These are phyloP conservation scores for Lanius collurio DNA, from an alignment of 2,113 vertebrate species.

Conservation along the genomic window DNA sequence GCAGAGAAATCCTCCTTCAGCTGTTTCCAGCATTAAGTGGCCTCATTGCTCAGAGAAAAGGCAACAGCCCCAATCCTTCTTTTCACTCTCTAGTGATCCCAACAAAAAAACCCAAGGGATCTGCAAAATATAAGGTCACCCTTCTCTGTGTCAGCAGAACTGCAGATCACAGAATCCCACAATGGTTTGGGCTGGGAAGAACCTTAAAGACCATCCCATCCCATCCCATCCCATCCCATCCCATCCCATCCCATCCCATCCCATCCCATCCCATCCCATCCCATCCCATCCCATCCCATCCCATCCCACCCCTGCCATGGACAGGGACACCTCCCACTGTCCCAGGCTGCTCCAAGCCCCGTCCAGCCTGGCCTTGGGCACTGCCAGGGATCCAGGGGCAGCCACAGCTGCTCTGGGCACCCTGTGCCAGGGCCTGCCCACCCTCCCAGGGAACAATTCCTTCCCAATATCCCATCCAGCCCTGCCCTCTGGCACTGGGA, in stretches of 20 bases:
- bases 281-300: no score
- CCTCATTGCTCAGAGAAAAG: background rate
- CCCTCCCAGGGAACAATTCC: no score
- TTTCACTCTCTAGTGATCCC: background rate
- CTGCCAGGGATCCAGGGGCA: no score
- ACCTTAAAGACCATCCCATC: fast-evolving
- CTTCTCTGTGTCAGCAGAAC: background rate
- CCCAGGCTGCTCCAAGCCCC: no score
- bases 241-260: background rate
- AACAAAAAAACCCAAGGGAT: fast-evolving
- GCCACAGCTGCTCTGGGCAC: no score
- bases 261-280: fast-evolving
- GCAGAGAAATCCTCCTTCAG: background rate
- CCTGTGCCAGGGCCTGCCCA: no score
- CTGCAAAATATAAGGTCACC: background rate
- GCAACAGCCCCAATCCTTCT: background rate
- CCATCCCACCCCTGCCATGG: no score
- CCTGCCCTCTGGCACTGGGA: background rate
- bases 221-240: background rate
- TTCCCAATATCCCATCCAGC: background rate
- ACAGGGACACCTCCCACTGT: no score
- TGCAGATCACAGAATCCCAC: background rate
- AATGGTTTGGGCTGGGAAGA: background rate
- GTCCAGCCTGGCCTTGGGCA: no score
- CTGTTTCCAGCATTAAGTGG: background rate